Conservation (phyloP, 2,797 vertebrate species). For the Syngnathus acus region DNA sequence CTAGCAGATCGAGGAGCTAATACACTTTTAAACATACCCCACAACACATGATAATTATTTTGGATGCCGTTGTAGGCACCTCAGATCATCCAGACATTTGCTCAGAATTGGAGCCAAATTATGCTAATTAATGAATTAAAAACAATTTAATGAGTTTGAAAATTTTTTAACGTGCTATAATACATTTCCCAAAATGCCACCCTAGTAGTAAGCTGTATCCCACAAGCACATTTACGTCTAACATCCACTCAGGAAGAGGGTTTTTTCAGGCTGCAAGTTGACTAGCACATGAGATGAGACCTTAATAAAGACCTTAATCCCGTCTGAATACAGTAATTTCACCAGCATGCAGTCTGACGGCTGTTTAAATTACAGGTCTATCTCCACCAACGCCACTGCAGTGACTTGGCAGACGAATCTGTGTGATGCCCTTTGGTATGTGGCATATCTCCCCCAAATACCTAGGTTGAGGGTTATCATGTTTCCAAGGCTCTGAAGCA, state of each 20-base stretch:
- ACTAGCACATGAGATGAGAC: conserved; percentile 49
- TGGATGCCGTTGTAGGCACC: neutral
- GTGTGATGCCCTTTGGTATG: conserved; percentile 56
- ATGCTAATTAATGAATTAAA: neutral
- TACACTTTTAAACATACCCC: neutral
- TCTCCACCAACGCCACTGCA: conserved; percentile 15
- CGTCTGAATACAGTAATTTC: conserved; percentile 66
- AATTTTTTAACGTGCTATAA: neutral
- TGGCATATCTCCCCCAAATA: conserved; percentile 37
- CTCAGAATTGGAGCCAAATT: neutral
- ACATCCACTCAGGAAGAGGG: conserved; percentile 42
- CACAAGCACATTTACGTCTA: conserved; percentile 47
- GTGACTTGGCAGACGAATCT: conserved; percentile 35
- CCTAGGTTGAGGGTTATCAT: conserved; percentile 26
- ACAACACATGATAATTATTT: neutral
- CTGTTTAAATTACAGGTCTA: conserved; percentile 64
- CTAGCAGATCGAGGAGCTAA: neutral
- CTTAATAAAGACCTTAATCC: conserved; percentile 53
- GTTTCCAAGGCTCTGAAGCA: conserved; percentile 9
- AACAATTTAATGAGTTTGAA: neutral
- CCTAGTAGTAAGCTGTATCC: neutral
- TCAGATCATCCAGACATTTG: too few relatives aligned
- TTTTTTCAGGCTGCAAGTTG: conserved; percentile 48
- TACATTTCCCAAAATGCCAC: neutral
- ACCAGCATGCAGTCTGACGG: conserved; percentile 58